Conservation (phyloP, 2,113 vertebrate species). For the Calyptommatus sinebrachiatus region DNA sequence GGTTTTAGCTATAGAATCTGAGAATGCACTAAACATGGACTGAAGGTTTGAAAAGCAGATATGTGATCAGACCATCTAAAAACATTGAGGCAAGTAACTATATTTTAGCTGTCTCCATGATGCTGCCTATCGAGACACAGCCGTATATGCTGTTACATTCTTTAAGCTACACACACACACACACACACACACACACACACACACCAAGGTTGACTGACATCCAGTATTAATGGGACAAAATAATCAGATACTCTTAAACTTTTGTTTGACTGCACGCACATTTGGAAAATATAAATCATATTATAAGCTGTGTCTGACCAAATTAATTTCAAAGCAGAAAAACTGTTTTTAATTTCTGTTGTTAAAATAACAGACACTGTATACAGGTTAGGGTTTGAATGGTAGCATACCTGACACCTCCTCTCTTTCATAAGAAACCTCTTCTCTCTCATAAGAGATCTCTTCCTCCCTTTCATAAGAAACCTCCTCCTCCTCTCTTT, state of each 20-base stretch:
- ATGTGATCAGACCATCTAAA: no score
- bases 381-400: neutral
- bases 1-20: no score
- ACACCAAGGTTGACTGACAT: no score
- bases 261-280: neutral
- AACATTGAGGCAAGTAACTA: no score
- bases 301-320: neutral
- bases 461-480: slow-evolving; percentile 56
- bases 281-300: neutral
- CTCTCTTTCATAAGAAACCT: slow-evolving; percentile 64
- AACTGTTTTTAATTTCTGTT: neutral
- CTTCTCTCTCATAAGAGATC: slow-evolving; percentile 68
- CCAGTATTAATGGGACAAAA: no score
- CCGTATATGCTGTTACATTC: neutral
- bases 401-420: slow-evolving; percentile 67
- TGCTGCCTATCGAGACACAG: no score
- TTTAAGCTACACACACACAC: no score
- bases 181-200: no score
- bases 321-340: neutral
- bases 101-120: no score
- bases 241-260: neutral
- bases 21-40: no score
- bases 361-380: slow-evolving; percentile 1
- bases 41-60: no score
- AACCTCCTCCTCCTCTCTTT: slow-evolving; percentile 41